phyloP scores from a whole-genome alignment of 2,113 vertebrate genomes.

The Phrynosoma platyrhinos region DNA sequence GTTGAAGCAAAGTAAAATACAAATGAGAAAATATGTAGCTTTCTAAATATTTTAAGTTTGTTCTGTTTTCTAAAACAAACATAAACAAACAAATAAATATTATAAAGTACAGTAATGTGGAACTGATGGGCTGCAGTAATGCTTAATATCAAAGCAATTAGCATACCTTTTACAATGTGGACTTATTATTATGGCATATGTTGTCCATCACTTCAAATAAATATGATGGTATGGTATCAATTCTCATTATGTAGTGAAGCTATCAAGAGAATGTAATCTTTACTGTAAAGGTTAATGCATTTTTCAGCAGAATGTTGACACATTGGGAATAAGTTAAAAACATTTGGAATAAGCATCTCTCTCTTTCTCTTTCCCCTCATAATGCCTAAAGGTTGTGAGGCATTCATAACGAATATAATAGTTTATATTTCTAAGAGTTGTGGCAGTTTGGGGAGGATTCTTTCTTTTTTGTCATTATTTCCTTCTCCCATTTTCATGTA shows the following conservation, averaged over 20 bases:
- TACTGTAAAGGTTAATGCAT: constrained; percentile 61
- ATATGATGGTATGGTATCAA: neutral
- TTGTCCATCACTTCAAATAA: constrained; percentile 13
- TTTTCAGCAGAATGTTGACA: constrained; percentile 47
- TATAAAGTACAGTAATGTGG: neutral
- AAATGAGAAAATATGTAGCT: neutral
- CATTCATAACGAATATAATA: constrained; percentile 64
- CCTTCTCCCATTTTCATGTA: constrained; percentile 3
- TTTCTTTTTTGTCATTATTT: neutral
- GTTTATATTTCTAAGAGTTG: constrained; percentile 24
- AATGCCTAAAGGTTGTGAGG: constrained; percentile 36
- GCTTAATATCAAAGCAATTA: neutral
- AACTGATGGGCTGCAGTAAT: neutral
- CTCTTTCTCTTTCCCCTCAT: constrained; percentile 50
- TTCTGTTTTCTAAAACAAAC: constrained; percentile 10
- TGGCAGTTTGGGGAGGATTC: constrained; percentile 48
- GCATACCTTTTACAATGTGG: neutral
- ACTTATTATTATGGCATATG: neutral
- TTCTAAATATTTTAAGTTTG: constrained; percentile 1
- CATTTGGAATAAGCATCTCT: constrained; percentile 57
- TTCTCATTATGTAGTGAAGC: neutral
- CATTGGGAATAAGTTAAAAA: constrained; percentile 60
- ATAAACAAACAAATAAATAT: neutral
- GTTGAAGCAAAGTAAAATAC: rapidly evolving
- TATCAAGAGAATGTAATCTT: constrained; percentile 62